Percentiles rank a stretch among this genome's conserved stretches.
phyloP scores from a whole-genome alignment of 2,888 invertebrate genomes.

The Ommatoiulus sabulosus region DNA sequence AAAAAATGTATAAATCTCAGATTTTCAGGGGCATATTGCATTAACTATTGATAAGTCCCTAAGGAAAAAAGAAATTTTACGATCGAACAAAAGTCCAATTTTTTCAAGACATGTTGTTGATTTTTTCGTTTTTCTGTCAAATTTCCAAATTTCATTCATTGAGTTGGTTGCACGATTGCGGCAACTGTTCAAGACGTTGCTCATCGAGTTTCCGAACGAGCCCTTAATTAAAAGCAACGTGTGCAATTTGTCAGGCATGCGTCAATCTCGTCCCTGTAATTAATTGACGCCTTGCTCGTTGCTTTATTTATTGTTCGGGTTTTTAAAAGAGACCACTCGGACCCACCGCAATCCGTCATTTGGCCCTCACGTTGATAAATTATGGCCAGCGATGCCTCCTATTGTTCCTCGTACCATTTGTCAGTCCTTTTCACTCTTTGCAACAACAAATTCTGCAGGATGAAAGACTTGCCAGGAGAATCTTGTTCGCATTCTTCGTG shows the following conservation, averaged over 20 bases:
- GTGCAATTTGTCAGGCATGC: slow-evolving; percentile 3
- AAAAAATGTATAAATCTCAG: too few relatives aligned
- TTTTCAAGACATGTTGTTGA: too few relatives aligned
- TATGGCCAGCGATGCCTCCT: slow-evolving; percentile 18
- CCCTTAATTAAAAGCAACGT: not conserved
- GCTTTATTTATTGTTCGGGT: not conserved
- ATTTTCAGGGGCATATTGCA: too few relatives aligned
- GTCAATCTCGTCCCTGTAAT: slow-evolving; percentile 11
- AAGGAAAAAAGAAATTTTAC: too few relatives aligned
- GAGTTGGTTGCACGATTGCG: too few relatives aligned
- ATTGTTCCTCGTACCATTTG: slow-evolving; percentile 17
- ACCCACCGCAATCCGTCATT: slow-evolving; percentile 18
- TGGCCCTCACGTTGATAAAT: slow-evolving; percentile 11
- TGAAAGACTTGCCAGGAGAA: slow-evolving; percentile 26
- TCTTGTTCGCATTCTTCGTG: slow-evolving; percentile 21
- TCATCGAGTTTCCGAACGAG: not conserved
- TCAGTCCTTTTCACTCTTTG: slow-evolving; percentile 13
- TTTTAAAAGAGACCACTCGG: not conserved
- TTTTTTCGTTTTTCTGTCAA: too few relatives aligned
- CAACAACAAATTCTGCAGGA: not conserved
- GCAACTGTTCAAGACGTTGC: too few relatives aligned
- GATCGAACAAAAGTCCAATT: too few relatives aligned
- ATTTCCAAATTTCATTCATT: too few relatives aligned
- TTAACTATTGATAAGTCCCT: too few relatives aligned
- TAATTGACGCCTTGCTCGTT: not conserved